Evolutionary conservation across 2,888 invertebrate species (phyloP).

Genomic region (Leptarthrus brevirostris): DNA sequence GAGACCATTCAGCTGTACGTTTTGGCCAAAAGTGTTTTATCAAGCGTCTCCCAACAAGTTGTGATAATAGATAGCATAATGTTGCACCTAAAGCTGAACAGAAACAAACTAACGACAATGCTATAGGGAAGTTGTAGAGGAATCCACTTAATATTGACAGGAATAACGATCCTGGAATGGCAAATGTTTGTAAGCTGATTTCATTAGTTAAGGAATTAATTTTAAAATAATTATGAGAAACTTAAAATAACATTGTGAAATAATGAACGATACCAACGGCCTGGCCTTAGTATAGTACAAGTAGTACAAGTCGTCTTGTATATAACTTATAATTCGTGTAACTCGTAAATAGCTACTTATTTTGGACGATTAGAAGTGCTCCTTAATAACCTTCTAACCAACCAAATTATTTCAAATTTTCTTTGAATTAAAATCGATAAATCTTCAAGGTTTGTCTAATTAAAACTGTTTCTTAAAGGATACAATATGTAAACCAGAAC

Average conservation of each 20-base stretch:
- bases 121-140: constrained; percentile 92
- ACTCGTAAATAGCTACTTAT: too few relatives aligned
- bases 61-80: constrained; percentile 93
- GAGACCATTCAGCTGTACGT: constrained; percentile 85
- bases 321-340: too few relatives aligned
- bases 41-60: constrained; percentile 86
- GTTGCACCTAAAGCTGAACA: constrained; percentile 97
- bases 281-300: too few relatives aligned
- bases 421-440: too few relatives aligned
- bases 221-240: constrained; percentile 51
- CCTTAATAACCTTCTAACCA: too few relatives aligned
- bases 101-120: constrained; percentile 86
- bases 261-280: too few relatives aligned
- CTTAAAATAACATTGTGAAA: too few relatives aligned
- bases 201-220: constrained; percentile 6
- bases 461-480: too few relatives aligned
- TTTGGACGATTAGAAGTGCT: too few relatives aligned
- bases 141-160: constrained; percentile 97
- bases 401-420: too few relatives aligned
- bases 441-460: too few relatives aligned
- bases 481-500: constrained; percentile 97
- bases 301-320: too few relatives aligned
- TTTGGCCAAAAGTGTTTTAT: constrained; percentile 91
- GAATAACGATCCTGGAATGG: constrained; percentile 98
- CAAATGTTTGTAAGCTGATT: constrained; percentile 95